These are phyloP conservation scores for Tortrix viridana DNA, from an alignment of 2,888 invertebrate species.

Conservation along the genomic window DNA sequence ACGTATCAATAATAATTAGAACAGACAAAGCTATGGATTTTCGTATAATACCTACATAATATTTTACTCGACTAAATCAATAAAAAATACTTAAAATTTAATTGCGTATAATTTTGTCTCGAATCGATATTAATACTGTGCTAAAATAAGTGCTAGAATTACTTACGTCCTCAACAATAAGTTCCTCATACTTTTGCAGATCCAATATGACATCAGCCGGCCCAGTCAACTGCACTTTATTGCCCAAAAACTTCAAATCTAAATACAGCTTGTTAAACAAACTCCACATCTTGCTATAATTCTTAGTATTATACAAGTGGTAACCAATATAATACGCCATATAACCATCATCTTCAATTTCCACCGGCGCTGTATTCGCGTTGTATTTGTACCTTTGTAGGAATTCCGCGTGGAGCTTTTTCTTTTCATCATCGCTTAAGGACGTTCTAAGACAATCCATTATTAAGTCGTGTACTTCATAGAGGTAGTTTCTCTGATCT, in stretches of 20 bases:
- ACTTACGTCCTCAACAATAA: constrained; percentile 83
- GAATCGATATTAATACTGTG: too few species aligned
- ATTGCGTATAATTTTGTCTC: too few species aligned
- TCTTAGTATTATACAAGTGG: constrained; percentile 85
- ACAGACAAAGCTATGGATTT: too few species aligned
- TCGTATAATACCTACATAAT: too few species aligned
- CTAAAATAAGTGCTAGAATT: background rate
- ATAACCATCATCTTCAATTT: constrained; percentile 88
- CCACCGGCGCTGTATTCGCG: constrained; percentile 75
- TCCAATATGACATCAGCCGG: constrained; percentile 88
- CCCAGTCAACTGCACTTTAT: constrained; percentile 87
- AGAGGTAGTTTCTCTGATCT: constrained; percentile 85
- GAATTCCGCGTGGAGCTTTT: constrained; percentile 83
- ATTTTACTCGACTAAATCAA: too few species aligned
- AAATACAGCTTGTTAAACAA: constrained; percentile 86
- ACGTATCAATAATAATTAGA: too few species aligned
- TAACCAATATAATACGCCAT: constrained; percentile 89
- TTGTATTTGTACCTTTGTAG: constrained; percentile 84
- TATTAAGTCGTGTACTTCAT: constrained; percentile 88
- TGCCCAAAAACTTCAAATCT: constrained; percentile 88
- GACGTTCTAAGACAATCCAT: constrained; percentile 85
- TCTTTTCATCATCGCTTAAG: constrained; percentile 66
- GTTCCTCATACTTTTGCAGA: constrained; percentile 85
- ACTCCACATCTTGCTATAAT: constrained; percentile 67
- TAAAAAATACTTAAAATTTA: too few species aligned